Percentiles rank a stretch among this genome's conserved stretches.
Conservation (phyloP, 2,888 invertebrate species). For the Sinotaia quadrata region DNA sequence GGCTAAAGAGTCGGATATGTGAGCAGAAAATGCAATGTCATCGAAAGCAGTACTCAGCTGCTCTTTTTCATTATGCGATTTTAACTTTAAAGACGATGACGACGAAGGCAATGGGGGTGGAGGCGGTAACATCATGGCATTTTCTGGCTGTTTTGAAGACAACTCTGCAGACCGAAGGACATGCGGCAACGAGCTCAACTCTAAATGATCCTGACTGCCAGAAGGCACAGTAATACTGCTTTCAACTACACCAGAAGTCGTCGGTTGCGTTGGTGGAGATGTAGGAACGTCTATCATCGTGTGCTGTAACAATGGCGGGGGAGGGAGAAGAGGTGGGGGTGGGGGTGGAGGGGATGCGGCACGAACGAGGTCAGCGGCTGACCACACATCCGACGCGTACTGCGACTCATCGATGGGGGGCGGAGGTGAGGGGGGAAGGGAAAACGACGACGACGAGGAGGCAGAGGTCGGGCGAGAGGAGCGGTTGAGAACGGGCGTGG, state of each 20-base stretch:
- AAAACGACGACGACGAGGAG: neutral
- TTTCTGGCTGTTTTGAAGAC: neutral
- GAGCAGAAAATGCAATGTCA: neutral
- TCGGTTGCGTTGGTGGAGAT: neutral
- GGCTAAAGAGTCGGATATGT: neutral
- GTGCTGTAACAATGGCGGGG: conserved; percentile 7
- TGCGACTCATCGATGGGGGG: neutral
- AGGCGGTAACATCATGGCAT: neutral
- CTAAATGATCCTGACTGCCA: neutral
- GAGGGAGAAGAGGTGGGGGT: conserved; percentile 14
- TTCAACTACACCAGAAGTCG: neutral
- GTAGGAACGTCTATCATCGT: neutral
- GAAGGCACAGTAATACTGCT: conserved; percentile 9
- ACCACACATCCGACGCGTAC: neutral
- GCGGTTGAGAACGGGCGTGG: conserved; percentile 21
- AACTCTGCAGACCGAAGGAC: neutral
- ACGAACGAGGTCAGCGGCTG: neutral
- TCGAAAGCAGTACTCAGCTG: neutral
- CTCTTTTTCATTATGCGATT: neutral
- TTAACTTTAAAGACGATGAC: neutral
- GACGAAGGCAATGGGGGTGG: neutral
- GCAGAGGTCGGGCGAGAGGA: conserved; percentile 6
- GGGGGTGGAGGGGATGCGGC: neutral
- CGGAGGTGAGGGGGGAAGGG: neutral
- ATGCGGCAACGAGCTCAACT: neutral